Evolutionary conservation across 1,140 invertebrate species (phyloP), one percentile per base, ranked within the genome.

Genomic region (Sarcophaga bullata): DNA sequence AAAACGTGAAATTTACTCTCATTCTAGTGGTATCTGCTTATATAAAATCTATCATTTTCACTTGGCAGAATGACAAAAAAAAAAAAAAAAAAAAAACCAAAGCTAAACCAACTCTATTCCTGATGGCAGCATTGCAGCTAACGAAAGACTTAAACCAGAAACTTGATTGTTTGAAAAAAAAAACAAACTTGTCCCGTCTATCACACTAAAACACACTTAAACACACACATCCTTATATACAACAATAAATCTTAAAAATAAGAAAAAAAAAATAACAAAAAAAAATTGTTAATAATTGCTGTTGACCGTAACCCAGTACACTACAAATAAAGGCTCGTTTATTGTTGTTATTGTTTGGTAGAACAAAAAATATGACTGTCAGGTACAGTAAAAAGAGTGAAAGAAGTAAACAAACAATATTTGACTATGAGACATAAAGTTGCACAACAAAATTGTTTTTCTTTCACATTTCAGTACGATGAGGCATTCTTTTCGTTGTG

Each of bases 261-360:
- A n/a, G n/a, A n/a, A n/a, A n/a, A n/a, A n/a, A n/a, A n/a, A n/a
- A n/a, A n/a, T n/a, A n/a, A n/a, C n/a, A 37, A 37, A n/a, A 58
- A 58, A n/a, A 58, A 58, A 15, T 58, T 58, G 17, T 68, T 68
- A 68, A 68, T 68, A 68, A 68, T 19, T 68, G 62, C 19, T 19
- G n/a, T 17, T 68, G 62, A 68, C 62, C 62, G 62, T 68, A 68
- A 68, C 62, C 62, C 17, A 68, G 62, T 68, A 68, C 62, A 68
- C 62, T 68, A 68, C 8, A 68, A 68, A 19, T 11, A 58, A 13
- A 37, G 25, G 25, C 25, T 37, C 4, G 25, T 37, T 37, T 37
- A 3, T 7, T 58, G 13, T 58, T 58, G 0, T n/a, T 58, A 3
- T n/a, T 58, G 54, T 58, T 58, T 7, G 54, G 15, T 15, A 58